Evolutionary conservation across 2,797 vertebrate species (phyloP).

Genomic region (Lemur catta): DNA sequence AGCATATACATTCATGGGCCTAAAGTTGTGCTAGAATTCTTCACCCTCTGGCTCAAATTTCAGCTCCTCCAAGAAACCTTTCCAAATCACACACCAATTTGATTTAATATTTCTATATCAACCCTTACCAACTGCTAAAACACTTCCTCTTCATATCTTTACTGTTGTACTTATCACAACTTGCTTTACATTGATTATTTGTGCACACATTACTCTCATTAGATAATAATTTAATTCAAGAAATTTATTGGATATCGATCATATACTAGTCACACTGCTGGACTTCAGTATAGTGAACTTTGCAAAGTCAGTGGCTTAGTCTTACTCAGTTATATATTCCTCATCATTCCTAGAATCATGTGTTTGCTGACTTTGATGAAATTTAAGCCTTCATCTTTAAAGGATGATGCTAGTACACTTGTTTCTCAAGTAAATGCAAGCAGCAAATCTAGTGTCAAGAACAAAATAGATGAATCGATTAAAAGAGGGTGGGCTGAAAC

Average conservation of each 20-base stretch:
- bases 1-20: not conserved
- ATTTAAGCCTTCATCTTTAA: not conserved
- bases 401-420: not conserved
- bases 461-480: not conserved
- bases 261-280: not conserved
- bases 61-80: conserved; percentile 31
- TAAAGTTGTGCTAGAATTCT: conserved; percentile 12
- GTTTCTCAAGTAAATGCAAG: not conserved
- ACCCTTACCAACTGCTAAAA: not conserved
- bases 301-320: not conserved
- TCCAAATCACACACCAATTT: conserved; percentile 16
- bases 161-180: not conserved
- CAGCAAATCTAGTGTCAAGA: not conserved
- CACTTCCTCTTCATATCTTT: not conserved
- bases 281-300: not conserved
- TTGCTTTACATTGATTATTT: not conserved
- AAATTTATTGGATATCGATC: not conserved
- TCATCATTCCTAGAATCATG: not conserved
- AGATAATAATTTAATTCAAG: not conserved
- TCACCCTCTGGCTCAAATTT: conserved; percentile 23
- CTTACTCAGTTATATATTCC: not conserved
- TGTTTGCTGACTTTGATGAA: not conserved
- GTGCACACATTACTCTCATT: not conserved
- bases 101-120: conserved; percentile 23
- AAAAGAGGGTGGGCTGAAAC: not conserved